Percentiles rank a stretch among this genome's conserved stretches.
phyloP scores from a whole-genome alignment of 1,140 invertebrate species.

The Bombus confusus region DNA sequence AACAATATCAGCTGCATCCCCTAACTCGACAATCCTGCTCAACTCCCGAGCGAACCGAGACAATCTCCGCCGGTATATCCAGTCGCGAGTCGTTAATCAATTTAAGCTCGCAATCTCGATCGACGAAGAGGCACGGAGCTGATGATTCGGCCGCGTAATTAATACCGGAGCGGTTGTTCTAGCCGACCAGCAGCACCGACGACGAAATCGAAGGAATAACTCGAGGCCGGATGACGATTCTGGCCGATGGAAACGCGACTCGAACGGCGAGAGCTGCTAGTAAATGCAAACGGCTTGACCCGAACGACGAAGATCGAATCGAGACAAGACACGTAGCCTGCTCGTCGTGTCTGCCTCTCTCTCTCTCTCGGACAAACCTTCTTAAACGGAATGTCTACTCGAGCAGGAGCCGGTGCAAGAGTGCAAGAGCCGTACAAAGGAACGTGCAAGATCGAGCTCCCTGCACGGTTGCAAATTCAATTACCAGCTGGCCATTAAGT shows the following conservation, averaged over 20 bases:
- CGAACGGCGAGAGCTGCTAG: background rate
- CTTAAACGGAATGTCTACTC: background rate
- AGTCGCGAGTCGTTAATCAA: constrained; percentile 26
- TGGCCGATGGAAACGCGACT: constrained; percentile 9
- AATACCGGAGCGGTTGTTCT: background rate
- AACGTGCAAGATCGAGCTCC: constrained; percentile 18
- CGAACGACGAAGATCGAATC: constrained; percentile 26
- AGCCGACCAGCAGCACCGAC: too few species aligned
- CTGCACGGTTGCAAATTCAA: constrained; percentile 48
- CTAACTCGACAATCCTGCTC: background rate
- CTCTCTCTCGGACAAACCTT: background rate
- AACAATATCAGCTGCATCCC: constrained; percentile 7
- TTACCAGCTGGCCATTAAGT: constrained; percentile 40
- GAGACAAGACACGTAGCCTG: constrained; percentile 51
- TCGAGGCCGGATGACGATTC: constrained; percentile 21
- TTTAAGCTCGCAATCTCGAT: constrained; percentile 26
- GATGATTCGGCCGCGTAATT: constrained; percentile 29
- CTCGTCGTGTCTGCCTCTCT: background rate
- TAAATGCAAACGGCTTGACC: constrained; percentile 61
- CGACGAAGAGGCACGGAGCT: background rate
- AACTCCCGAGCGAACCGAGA: background rate
- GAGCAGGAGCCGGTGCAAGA: background rate
- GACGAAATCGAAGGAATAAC: background rate
- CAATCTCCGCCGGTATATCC: constrained; percentile 4
- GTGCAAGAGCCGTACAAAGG: constrained; percentile 45